Evolutionary conservation across 2,888 invertebrate genomes (phyloP).

Genomic region (Euplagia quadripunctaria): DNA sequence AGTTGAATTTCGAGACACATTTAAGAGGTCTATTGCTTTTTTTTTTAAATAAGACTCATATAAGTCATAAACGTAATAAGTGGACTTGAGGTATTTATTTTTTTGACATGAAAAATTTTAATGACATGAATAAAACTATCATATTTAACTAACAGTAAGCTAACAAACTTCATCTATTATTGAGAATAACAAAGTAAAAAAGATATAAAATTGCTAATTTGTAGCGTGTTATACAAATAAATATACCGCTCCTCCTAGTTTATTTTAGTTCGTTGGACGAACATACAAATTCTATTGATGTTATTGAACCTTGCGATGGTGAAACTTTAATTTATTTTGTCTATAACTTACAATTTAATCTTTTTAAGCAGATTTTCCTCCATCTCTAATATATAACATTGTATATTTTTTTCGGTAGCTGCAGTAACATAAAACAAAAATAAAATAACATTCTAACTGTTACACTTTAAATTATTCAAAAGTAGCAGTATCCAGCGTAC

Average conservation of each 20-base stretch:
- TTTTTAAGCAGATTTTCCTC: not conserved
- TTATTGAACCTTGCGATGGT: not conserved
- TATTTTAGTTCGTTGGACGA: not conserved
- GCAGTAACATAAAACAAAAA: not conserved
- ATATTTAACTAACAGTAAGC: not conserved
- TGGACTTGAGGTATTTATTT: too few species aligned
- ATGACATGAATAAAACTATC: not conserved
- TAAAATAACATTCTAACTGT: not conserved
- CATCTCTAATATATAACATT: not conserved
- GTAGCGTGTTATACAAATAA: not conserved
- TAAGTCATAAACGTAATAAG: too few species aligned
- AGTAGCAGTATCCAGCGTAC: constrained; percentile 1
- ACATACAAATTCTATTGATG: not conserved
- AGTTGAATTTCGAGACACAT: too few species aligned
- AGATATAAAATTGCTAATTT: not conserved
- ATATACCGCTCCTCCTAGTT: not conserved
- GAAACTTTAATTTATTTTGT: not conserved
- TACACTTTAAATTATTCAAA: not conserved
- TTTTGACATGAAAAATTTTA: not conserved
- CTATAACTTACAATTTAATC: not conserved
- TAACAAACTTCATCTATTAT: not conserved
- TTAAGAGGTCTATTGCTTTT: too few species aligned
- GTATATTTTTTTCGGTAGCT: not conserved
- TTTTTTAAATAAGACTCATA: too few species aligned
- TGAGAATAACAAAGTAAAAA: not conserved